Evolutionary conservation across 2,113 vertebrate genomes (phyloP).

Genomic region (Lampris megalopsis): DNA sequence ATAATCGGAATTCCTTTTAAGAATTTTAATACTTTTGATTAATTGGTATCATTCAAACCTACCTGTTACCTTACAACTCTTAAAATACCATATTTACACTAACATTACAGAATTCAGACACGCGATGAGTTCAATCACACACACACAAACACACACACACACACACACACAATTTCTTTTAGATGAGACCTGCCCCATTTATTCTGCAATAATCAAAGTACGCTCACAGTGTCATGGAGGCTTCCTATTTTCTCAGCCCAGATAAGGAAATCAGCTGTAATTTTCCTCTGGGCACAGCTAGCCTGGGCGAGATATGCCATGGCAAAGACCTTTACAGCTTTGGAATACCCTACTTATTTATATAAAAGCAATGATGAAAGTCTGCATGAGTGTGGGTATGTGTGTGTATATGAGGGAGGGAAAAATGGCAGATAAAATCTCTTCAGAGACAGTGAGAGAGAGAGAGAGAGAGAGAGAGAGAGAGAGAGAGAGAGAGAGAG

Average conservation of each 20-base stretch:
- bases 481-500: too few relatives aligned
- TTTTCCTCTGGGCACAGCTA: slow-evolving; percentile 5
- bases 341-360: neutral
- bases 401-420: neutral
- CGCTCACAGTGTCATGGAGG: neutral
- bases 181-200: neutral
- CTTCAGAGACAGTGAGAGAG: too few relatives aligned
- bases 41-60: too few relatives aligned
- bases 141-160: neutral
- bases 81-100: too few relatives aligned
- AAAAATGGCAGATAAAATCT: too few relatives aligned
- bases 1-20: too few relatives aligned
- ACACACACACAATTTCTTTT: too few relatives aligned
- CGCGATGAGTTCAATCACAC: too few relatives aligned
- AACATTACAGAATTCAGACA: too few relatives aligned
- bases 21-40: too few relatives aligned
- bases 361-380: neutral
- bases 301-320: slow-evolving; percentile 4
- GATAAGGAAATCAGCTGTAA: slow-evolving; percentile 17
- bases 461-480: too few relatives aligned
- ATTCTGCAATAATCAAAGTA: neutral
- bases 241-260: neutral
- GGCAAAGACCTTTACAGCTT: neutral
- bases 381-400: neutral
- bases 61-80: too few relatives aligned